Evolutionary conservation across 2,113 vertebrate genomes (phyloP), one percentile per base, ranked within the genome.

Genomic region (Empidonax traillii): DNA sequence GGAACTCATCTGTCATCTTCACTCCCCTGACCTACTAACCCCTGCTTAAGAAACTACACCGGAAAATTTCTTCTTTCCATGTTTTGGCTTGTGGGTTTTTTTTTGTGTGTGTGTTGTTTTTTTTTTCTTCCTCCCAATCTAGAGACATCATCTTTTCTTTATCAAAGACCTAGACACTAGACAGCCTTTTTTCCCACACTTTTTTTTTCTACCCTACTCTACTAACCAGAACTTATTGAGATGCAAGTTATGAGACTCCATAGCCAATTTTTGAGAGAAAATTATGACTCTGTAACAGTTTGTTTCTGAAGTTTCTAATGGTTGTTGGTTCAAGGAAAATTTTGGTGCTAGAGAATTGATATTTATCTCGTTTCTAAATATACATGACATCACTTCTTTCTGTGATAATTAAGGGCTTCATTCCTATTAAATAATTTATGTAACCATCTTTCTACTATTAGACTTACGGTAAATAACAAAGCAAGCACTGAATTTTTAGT

Each of bases 131-230:
- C 22, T 14, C 23, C 12, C 25, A 12, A 28, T 44, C n/a, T 28
- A 41, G 33, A 73, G 46, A 78, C 5, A 13, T 63, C 53, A 2
- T 71, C 15, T 72, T 81, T 59, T 51, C 56, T 44, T 53, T 10
- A 3, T 31, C 6, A 10, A 49, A n/a, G 49, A 49, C 43, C 13
- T 37, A 71, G 20, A 10, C 15, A 69, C 13, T 37, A 71, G 20
- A 10, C 15, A 69, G 16, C 21, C 14, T 44, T 37, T 30, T 24
- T 18, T 20, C 5, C 5, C 8, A 30, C 9, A 1, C 0, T 3
- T 21, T 12, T 49, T 41, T 65, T 30, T 0, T 18, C 27, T 39
- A 0, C 74, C 5, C 5, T 43, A 17, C 7, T 52, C 67, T 82
- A 25, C 55, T 63, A 87, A 76, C 16, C 24, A 86, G 71, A 72